Evolutionary conservation across 2,113 vertebrate species (phyloP), one percentile per base, ranked within the genome.

Genomic region (Microcebus jonahi): DNA sequence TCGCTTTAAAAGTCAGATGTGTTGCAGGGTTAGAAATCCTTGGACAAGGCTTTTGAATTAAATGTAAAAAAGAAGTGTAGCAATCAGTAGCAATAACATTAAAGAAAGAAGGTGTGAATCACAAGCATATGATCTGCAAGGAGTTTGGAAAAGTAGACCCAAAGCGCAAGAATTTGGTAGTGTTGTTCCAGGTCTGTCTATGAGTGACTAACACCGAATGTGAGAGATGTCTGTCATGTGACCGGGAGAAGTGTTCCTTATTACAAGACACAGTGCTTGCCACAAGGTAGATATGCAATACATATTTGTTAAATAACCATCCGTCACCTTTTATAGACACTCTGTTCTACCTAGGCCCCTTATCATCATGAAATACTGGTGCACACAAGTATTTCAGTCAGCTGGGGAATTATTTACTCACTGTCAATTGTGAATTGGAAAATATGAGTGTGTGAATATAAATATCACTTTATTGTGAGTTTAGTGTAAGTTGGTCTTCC

Each of bases 31-130:
- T 88, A 97, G 36, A 96, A 93, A 81, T 80, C 45, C 73, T 39
- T 73, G 76, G 63, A n/a, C 29, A 93, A 93, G 31, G 0, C 77
- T 71, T 92, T 68, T 8, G 18, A 57, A 59, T 20, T 55, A 20
- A 88, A 90, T 57, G 65, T 70, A 89, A 90, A 86, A 75, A 45
- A 83, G 89, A 85, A 34, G 36, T 75, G 17, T 79, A 94, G 79
- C 59, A 27, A 81, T 42, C 42, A 92, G 21, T 31, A 82, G 31
- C 18, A 61, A 25, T 57, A 88, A 84, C 80, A n/a, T 13, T 39
- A 34, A 79, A 50, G 39, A 68, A 59, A 86, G 91, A 85, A 67
- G 23, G 27, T 42, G 6, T 94, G 45, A 36, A 53, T 81, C 71
- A 76, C 59, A 89, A 87, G 67, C 61, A 90, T 10, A 61, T 65